Evolutionary conservation across 2,113 vertebrate genomes (phyloP).

Genomic region (Physeter macrocephalus): DNA sequence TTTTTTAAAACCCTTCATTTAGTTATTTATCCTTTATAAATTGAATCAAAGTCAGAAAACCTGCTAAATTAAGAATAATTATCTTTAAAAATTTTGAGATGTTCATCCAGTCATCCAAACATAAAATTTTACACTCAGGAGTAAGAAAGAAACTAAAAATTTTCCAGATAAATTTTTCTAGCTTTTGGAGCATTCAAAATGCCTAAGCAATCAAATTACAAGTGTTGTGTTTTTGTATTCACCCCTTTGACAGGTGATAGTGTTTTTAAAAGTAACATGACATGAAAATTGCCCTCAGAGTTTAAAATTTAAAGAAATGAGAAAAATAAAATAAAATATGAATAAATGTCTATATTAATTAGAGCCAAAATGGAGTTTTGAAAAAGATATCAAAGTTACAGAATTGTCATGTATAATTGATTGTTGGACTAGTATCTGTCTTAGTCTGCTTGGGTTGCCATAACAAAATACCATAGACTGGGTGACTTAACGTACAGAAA

Average conservation of each 20-base stretch:
- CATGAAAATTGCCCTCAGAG: not conserved
- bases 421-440: not conserved
- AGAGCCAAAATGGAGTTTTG: not conserved
- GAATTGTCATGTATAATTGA: not conserved
- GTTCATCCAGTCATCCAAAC: not conserved
- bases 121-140: not conserved
- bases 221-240: not conserved
- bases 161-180: not conserved
- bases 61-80: not conserved
- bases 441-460: not conserved
- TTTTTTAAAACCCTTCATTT: not conserved
- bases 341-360: not conserved
- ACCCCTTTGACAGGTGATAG: not conserved
- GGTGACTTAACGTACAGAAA: not conserved
- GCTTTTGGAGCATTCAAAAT: not conserved
- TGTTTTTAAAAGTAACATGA: not conserved
- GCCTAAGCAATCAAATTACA: not conserved
- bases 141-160: not conserved
- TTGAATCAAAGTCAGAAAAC: not conserved
- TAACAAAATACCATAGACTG: not conserved
- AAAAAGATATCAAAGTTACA: not conserved
- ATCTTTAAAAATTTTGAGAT: not conserved
- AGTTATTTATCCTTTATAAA: not conserved
- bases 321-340: not conserved
- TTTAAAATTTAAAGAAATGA: not conserved